Evolutionary conservation across 2,888 invertebrate species (phyloP), one percentile per base, ranked within the genome.

Genomic region (Cylindroiulus punctatus): DNA sequence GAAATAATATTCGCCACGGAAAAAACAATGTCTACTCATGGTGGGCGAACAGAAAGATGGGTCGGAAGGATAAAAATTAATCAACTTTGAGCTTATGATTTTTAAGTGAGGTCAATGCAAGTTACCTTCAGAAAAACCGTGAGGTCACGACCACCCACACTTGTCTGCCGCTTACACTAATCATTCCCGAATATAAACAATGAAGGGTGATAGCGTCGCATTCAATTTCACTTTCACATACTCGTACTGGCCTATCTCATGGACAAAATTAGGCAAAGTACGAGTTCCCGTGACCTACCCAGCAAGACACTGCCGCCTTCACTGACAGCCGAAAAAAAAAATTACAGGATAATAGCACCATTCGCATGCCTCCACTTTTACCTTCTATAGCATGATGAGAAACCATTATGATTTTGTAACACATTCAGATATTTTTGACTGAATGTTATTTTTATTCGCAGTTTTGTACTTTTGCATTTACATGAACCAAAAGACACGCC

Each of bases 91-190:
- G 65, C 12, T 12, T 65, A 26, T 65, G 26, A 26, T 65, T 65
- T 65, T 65, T 26, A 65, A n/a, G 65, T 44, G 65, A 65, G 65
- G 26, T 65, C 65, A 26, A 65, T 22, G 26, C 26, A 65, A 26
- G 65, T 65, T 65, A 65, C 65, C 65, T 65, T 65, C 65, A 65
- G 65, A 65, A 65, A 65, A 65, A 26, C 65, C 65, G 65, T 65
- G 26, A 65, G 65, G 65, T 65, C 65, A 26, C 26, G 65, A 65
- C 65, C 65, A 65, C 65, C 65, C 65, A 65, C 65, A 65, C 65
- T 65, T 26, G 65, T 65, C 65, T 65, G 65, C 26, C 7, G 65
- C 65, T 22, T 10, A 26, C 26, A n/a, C 26, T 65, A 65, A 65
- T 65, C 65, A 65, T 65, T 65, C 65, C 26, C n/a, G 65, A 65